A percentile compares a stretch with the other conserved stretches of the same genome.
Evolutionary conservation across 2,797 vertebrate genomes (phyloP).

Genomic region (Pteronotus mesoamericanus): DNA sequence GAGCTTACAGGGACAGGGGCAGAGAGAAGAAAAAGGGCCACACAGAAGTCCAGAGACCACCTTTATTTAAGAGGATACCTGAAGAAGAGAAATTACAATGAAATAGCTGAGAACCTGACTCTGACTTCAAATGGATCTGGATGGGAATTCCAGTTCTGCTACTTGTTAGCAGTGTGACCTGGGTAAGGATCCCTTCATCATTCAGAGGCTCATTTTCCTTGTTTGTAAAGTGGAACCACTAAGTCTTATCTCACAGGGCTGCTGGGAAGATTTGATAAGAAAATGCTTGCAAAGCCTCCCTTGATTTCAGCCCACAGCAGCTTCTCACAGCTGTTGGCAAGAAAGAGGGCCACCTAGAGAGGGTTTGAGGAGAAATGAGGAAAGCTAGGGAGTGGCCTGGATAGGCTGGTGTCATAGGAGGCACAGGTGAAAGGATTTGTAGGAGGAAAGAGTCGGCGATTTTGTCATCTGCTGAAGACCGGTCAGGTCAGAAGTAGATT

Average conservation of each 20-base stretch:
- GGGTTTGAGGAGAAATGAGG: neutral
- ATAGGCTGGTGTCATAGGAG: neutral
- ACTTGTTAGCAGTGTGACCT: neutral
- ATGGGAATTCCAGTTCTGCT: neutral
- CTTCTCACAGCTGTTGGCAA: neutral
- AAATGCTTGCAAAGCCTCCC: neutral
- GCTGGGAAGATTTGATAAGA: neutral
- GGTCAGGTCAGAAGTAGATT: neutral
- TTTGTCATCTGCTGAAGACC: neutral
- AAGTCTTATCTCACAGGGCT: neutral
- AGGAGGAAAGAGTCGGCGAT: conserved; percentile 11
- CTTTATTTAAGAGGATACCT: neutral
- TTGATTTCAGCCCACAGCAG: neutral
- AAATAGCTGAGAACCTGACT: neutral
- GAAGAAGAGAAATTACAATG: neutral
- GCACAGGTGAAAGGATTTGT: neutral
- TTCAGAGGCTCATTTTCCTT: neutral
- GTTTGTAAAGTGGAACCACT: neutral
- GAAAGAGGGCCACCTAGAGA: neutral
- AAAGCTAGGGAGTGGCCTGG: neutral
- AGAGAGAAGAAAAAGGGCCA: neutral
- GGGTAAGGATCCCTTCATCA: neutral
- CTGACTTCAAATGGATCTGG: neutral
- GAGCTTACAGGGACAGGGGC: neutral
- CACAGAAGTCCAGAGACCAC: neutral